Evolutionary conservation across 2,888 invertebrate genomes (phyloP).

Genomic region (Geophilus truncorum): DNA sequence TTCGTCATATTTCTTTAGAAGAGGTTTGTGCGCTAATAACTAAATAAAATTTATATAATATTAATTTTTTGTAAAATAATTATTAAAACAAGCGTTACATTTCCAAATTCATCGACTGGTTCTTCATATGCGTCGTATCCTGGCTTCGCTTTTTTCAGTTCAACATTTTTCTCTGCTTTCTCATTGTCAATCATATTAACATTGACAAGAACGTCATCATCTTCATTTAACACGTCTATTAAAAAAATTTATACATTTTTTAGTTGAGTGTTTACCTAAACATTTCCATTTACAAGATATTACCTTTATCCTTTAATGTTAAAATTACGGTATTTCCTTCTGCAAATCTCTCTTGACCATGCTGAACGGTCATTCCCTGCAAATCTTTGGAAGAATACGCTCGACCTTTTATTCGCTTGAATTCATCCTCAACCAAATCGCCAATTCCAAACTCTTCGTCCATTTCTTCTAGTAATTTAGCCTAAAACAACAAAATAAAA

Average conservation of each 20-base stretch:
- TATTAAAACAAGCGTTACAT: slow-evolving; percentile 40
- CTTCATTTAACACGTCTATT: slow-evolving; percentile 49
- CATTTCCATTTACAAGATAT: background rate
- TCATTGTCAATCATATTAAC: slow-evolving; percentile 84
- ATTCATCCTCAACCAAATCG: slow-evolving; percentile 75
- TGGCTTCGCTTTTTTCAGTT: slow-evolving; percentile 75
- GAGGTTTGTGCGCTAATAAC: slow-evolving; percentile 50
- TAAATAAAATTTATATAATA: background rate
- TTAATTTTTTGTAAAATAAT: background rate
- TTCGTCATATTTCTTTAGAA: slow-evolving; percentile 91
- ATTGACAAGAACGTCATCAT: slow-evolving; percentile 83
- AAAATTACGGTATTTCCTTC: slow-evolving; percentile 82
- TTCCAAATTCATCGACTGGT: slow-evolving; percentile 55
- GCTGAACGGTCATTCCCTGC: slow-evolving; percentile 78
- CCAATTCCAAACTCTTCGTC: slow-evolving; percentile 90
- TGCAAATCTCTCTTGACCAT: slow-evolving; percentile 61
- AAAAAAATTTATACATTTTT: background rate
- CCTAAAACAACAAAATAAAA: slow-evolving; percentile 54
- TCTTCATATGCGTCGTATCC: slow-evolving; percentile 72
- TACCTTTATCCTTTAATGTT: slow-evolving; percentile 85
- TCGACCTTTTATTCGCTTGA: slow-evolving; percentile 45
- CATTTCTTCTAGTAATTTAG: slow-evolving; percentile 87
- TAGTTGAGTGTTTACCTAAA: background rate
- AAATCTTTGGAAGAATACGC: slow-evolving; percentile 68
- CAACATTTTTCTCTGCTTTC: slow-evolving; percentile 74